A percentile compares a stretch with the other conserved stretches of the same genome.
These are phyloP conservation scores for Melieria omissa DNA, from an alignment of 2,888 invertebrate species.

Conservation along the genomic window DNA sequence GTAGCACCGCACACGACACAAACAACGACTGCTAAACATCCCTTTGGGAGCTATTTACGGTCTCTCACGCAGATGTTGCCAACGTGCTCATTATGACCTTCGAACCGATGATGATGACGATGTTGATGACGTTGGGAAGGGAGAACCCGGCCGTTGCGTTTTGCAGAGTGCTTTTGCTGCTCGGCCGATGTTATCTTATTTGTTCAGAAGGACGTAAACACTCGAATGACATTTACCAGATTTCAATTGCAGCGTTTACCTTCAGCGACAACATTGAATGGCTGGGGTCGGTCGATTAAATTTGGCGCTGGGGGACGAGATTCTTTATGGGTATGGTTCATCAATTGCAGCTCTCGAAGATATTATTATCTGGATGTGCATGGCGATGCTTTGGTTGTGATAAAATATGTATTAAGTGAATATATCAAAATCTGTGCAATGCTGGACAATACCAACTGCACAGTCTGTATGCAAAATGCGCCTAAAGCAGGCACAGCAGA, in stretches of 20 bases:
- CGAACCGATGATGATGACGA: background rate
- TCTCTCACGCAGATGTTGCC: slow-evolving; percentile 41
- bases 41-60: slow-evolving; percentile 66
- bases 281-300: background rate
- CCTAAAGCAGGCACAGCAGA: no score
- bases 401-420: no score
- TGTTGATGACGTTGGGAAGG: background rate
- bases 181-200: slow-evolving; percentile 49
- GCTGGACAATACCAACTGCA: no score
- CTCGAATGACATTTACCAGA: slow-evolving; percentile 42
- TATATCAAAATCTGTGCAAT: no score
- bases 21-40: slow-evolving; percentile 58
- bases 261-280: background rate
- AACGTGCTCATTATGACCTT: background rate
- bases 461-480: no score
- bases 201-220: slow-evolving; percentile 46
- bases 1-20: slow-evolving; percentile 5
- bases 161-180: background rate
- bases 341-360: no score
- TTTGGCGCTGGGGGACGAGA: background rate
- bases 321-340: no score
- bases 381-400: no score
- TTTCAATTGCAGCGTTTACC: slow-evolving; percentile 36
- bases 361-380: no score
- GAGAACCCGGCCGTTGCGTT: background rate